phyloP scores from a whole-genome alignment of 1,140 invertebrate genomes.

The Drosophila pandora region DNA sequence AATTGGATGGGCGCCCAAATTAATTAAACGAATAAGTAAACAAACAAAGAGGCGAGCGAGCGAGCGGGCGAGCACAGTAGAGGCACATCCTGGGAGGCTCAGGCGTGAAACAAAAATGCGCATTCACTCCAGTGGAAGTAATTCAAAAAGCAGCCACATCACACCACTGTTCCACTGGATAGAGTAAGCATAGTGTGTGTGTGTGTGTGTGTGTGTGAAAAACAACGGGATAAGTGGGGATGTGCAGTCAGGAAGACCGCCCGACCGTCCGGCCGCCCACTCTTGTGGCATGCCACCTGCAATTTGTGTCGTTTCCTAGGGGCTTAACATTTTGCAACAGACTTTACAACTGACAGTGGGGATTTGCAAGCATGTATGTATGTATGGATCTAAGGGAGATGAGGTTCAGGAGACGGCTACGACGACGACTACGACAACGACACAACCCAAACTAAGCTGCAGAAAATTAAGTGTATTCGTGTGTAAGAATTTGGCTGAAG shows the following conservation, averaged over 20 bases:
- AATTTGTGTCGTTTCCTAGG: conserved; percentile 50
- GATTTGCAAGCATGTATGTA: conserved; percentile 26
- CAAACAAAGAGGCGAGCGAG: conserved; percentile 2
- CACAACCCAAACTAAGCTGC: conserved; percentile 12
- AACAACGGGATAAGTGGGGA: conserved; percentile 6
- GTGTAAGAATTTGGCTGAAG: conserved; percentile 25
- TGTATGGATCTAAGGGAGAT: not conserved
- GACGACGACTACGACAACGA: no score
- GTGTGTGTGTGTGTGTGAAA: conserved; percentile 4
- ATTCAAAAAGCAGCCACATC: conserved; percentile 16
- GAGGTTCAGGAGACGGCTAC: no score
- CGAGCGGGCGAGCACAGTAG: not conserved
- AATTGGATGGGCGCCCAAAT: conserved; percentile 57
- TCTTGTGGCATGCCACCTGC: conserved; percentile 46
- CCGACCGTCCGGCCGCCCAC: not conserved
- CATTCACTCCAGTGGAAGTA: conserved; percentile 15
- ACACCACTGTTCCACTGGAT: not conserved
- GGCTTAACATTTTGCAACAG: conserved; percentile 46
- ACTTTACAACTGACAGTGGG: conserved; percentile 36
- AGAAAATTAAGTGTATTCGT: conserved; percentile 46
- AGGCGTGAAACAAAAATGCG: not conserved
- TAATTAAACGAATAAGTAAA: conserved; percentile 58
- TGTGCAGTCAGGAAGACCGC: not conserved
- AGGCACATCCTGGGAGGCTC: no score
- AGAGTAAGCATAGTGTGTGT: conserved; percentile 16